A percentile compares a stretch with the other conserved stretches of the same genome.
phyloP scores from a whole-genome alignment of 1,140 invertebrate species.

The Caenorhabditis brenneri region DNA sequence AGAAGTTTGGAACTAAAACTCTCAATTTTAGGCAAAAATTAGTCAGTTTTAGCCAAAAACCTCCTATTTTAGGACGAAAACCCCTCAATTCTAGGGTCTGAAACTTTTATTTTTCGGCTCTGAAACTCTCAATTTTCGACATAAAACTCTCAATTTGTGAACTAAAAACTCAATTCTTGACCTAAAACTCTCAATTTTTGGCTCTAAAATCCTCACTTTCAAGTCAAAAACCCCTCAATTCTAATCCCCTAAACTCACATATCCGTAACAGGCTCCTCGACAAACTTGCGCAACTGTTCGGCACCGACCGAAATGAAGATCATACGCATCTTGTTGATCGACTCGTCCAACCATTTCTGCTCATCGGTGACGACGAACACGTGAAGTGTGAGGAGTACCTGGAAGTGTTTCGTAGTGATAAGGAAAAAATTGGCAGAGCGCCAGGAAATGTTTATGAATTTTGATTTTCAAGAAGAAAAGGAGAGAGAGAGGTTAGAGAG shows the following conservation, averaged over 20 bases:
- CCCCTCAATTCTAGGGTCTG: too few relatives aligned
- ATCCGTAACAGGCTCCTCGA: slow-evolving; percentile 36
- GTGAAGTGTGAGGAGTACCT: slow-evolving; percentile 11
- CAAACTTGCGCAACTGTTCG: neutral
- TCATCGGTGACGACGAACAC: slow-evolving; percentile 3
- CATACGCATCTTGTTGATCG: slow-evolving; percentile 36
- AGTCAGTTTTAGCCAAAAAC: too few relatives aligned
- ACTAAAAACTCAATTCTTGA: too few relatives aligned
- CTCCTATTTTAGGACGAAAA: too few relatives aligned
- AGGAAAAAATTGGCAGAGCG: neutral
- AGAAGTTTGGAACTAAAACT: too few relatives aligned
- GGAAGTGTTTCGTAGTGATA: neutral
- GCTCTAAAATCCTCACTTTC: too few relatives aligned
- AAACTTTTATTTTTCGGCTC: too few relatives aligned
- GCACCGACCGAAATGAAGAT: slow-evolving; percentile 26
- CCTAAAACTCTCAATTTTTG: too few relatives aligned
- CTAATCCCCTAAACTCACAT: slow-evolving; percentile 44
- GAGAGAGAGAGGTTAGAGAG: neutral
- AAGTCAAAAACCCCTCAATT: too few relatives aligned
- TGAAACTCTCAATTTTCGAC: too few relatives aligned
- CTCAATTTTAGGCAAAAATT: too few relatives aligned
- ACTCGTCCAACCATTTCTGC: neutral
- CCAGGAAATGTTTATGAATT: neutral
- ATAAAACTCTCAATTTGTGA: too few relatives aligned
- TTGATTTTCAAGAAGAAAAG: neutral